Base-by-base conservation (phyloP, 2,888 invertebrate genomes). In the Acronicta psi region DNA sequence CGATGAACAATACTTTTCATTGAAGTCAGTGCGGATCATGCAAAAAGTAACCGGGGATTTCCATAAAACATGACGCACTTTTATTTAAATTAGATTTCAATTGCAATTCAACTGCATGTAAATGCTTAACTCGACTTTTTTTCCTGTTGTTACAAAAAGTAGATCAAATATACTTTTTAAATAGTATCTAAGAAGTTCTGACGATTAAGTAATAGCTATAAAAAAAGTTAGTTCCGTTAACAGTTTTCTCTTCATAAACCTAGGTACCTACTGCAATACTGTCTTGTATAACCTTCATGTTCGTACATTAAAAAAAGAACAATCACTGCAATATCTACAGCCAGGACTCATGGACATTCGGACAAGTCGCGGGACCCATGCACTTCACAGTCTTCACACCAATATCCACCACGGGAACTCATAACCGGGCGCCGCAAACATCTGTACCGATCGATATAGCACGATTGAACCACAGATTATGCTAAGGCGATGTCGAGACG, bases 401-500 rank as follows among this genome's bases (percentile, higher is more conserved):
- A 16, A 57, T 66, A 66, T 49, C 44, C 44, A 18, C 18, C 58
- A 38, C 38, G 31, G 41, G 63, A 42, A 58, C 65, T 69, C 63
- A 63, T 62, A 75, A 73, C 69, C 69, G 69, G 76, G 74, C 76
- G 77, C 72, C 72, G 80, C 69, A 81, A 88, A 91, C 92, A 92
- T 91, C 89, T 91, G 92, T 92, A 90, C 82, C 75, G 82, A 87
- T 87, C 88, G 87, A 88, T 91, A 90, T 83, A 86, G 87, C 86
- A 89, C 87, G 93, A 94, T 94, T 82, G 81, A 86, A 84, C 77
- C 79, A 82, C 81, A 93, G 94, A 94, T 94, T 93, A 93, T 92
- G 91, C 94, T 94, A 94, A 94, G 92, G 84, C 92, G 93, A 88
- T 93, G 93, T 93, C 82, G 84, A 87, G 90, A 91, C 91, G 91